A percentile compares a stretch with the other conserved stretches of the same genome.
Evolutionary conservation across 1,140 invertebrate genomes (phyloP).

Genomic region (Caenorhabditis tropicalis): DNA sequence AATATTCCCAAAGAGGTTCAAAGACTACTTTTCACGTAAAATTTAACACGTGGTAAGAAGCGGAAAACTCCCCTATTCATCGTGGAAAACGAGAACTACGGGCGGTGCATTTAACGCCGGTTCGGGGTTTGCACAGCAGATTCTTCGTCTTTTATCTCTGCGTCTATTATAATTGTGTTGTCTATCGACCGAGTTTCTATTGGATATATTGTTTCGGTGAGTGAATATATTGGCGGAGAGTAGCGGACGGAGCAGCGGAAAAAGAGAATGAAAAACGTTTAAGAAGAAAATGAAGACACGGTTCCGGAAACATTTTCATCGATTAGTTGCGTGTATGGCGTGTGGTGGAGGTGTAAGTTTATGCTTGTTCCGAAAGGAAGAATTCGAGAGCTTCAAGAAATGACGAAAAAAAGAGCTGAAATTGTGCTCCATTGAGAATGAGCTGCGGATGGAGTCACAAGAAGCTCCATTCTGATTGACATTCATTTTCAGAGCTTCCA

Average conservation of each 20-base stretch:
- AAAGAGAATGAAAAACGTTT: background rate
- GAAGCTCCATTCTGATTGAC: no score
- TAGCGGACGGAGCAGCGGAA: background rate
- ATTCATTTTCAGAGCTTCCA: no score
- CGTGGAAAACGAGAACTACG: background rate
- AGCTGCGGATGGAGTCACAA: no score
- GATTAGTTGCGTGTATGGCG: background rate
- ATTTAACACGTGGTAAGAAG: no score
- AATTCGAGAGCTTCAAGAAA: no score
- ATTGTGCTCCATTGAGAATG: background rate
- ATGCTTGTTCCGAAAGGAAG: no score
- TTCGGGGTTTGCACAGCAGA: constrained; percentile 14
- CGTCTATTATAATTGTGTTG: background rate
- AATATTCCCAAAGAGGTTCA: no score
- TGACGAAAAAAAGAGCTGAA: background rate
- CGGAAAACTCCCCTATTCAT: no score
- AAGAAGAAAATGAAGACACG: background rate
- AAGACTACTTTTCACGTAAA: background rate
- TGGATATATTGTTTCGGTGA: no score
- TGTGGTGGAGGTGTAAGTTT: background rate
- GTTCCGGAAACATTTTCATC: background rate
- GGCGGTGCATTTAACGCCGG: background rate
- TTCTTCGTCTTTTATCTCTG: background rate
- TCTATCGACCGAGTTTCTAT: background rate
- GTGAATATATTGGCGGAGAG: background rate